Evolutionary conservation across 2,888 invertebrate species (phyloP).

Genomic region (Aphelenchoides bicaudatus): DNA sequence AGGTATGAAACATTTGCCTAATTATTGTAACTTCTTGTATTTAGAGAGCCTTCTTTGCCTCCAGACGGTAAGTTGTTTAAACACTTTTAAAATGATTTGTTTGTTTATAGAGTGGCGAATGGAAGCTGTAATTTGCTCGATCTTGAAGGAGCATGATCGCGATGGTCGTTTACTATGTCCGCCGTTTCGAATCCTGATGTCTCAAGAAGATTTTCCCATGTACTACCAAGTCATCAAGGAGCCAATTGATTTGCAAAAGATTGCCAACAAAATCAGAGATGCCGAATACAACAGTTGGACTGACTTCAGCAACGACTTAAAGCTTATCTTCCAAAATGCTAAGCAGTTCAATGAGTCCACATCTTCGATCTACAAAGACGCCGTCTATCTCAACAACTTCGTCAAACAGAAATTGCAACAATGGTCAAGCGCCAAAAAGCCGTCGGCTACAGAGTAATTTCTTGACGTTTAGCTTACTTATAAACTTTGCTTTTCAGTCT

Average conservation of each 20-base stretch:
- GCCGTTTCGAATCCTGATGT: constrained; percentile 85
- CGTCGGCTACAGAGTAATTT: not conserved
- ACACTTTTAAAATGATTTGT: too few relatives aligned
- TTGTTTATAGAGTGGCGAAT: constrained; percentile 24
- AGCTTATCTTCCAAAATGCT: constrained; percentile 87
- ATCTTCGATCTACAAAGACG: constrained; percentile 87
- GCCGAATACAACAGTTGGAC: constrained; percentile 74
- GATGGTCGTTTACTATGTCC: constrained; percentile 77
- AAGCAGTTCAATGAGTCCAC: constrained; percentile 90
- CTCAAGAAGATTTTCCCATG: constrained; percentile 85
- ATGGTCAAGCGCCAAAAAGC: constrained; percentile 6
- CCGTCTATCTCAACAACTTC: constrained; percentile 76
- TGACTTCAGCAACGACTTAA: constrained; percentile 83
- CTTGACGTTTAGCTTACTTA: too few relatives aligned
- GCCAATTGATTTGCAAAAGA: constrained; percentile 88
- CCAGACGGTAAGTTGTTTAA: too few relatives aligned
- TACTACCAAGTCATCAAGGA: constrained; percentile 89
- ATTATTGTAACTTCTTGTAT: too few relatives aligned
- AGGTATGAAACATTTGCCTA: too few relatives aligned
- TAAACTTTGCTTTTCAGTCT: constrained; percentile 23
- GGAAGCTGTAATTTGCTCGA: constrained; percentile 72
- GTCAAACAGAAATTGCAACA: constrained; percentile 64
- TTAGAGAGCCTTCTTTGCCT: too few relatives aligned
- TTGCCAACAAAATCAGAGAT: constrained; percentile 76
- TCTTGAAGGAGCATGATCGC: constrained; percentile 79